phyloP scores from a whole-genome alignment of 2,797 vertebrate species.

The Nannoperca obscura region DNA sequence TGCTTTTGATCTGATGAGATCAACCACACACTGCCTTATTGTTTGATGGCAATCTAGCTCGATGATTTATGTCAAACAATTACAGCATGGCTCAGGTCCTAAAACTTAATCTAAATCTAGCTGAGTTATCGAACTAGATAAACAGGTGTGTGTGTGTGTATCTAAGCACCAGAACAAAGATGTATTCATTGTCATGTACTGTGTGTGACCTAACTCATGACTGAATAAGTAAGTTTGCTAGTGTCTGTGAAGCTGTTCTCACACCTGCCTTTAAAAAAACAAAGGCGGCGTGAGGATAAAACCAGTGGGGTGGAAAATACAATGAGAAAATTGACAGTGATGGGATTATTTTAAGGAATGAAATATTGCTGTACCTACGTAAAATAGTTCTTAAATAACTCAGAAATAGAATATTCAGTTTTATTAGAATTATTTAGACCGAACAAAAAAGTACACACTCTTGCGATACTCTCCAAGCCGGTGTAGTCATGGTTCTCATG shows the following conservation, averaged over 20 bases:
- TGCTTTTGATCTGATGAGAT: background rate
- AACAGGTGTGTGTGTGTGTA: background rate
- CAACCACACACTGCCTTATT: background rate
- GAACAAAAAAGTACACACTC: conserved; percentile 78
- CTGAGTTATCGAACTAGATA: background rate
- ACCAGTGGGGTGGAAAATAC: background rate
- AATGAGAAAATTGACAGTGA: background rate
- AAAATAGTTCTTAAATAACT: background rate
- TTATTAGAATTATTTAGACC: background rate
- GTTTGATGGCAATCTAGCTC: background rate
- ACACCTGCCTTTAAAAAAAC: background rate
- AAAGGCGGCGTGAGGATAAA: background rate
- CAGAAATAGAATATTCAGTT: background rate
- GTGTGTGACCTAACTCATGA: conserved; percentile 25
- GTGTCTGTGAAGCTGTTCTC: background rate
- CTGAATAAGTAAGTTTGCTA: background rate
- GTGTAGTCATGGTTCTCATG: conserved; percentile 90
- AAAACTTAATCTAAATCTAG: background rate
- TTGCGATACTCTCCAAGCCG: conserved; percentile 83
- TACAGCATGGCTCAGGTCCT: background rate
- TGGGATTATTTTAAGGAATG: too few relatives aligned
- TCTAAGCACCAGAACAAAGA: background rate
- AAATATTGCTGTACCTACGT: background rate
- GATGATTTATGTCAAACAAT: background rate
- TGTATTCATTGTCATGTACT: background rate